Evolutionary conservation across 1,140 invertebrate species (phyloP).

Genomic region (Achatina immaculata): DNA sequence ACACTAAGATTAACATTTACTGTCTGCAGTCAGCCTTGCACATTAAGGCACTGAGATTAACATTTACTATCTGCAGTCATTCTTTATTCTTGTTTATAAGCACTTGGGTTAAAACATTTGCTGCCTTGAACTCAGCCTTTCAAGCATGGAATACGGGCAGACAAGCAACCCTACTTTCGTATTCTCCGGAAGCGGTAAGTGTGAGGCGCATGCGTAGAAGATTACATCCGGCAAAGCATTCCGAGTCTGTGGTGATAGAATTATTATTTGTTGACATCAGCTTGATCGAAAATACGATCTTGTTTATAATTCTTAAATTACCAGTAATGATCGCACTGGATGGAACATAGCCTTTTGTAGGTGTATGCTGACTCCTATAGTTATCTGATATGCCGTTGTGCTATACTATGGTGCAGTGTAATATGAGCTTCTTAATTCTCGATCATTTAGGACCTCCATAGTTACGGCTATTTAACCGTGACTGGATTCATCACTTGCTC

Average conservation of each 20-base stretch:
- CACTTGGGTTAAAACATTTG: too few relatives aligned
- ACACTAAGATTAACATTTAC: too few relatives aligned
- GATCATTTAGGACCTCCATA: not conserved
- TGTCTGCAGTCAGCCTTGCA: too few relatives aligned
- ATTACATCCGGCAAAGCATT: slow-evolving; percentile 22
- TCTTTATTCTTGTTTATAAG: too few relatives aligned
- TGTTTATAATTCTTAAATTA: not conserved
- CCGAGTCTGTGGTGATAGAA: slow-evolving; percentile 26
- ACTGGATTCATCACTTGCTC: too few relatives aligned
- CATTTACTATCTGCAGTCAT: too few relatives aligned
- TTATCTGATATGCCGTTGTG: not conserved
- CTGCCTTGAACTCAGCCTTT: too few relatives aligned
- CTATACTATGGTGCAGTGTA: not conserved
- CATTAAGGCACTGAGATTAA: too few relatives aligned
- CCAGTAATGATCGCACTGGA: not conserved
- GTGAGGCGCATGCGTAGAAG: not conserved
- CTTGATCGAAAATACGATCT: not conserved
- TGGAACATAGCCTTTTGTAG: not conserved
- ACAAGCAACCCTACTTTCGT: too few relatives aligned
- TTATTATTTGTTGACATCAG: slow-evolving; percentile 29
- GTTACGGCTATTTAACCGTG: not conserved
- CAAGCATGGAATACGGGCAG: too few relatives aligned
- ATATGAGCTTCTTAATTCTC: not conserved
- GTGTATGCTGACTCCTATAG: not conserved
- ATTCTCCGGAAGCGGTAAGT: too few relatives aligned